phyloP scores from a whole-genome alignment of 2,113 vertebrate genomes.

The Brachypodius melanocephalos region DNA sequence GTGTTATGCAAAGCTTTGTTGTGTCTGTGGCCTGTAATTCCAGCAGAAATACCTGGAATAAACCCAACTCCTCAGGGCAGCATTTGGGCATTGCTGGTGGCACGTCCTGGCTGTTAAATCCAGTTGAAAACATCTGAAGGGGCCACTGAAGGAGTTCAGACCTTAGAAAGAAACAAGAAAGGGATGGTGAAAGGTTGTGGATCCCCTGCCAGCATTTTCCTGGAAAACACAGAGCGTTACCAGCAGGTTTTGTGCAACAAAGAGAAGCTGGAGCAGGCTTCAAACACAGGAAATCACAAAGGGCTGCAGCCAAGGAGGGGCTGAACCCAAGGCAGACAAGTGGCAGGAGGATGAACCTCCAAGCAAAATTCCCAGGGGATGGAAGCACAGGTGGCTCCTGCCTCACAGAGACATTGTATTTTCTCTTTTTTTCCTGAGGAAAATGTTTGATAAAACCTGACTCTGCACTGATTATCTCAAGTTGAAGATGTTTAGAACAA shows the following conservation, averaged over 20 bases:
- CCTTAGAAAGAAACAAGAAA: background rate
- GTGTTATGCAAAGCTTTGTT: background rate
- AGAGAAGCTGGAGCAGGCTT: background rate
- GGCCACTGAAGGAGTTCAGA: background rate
- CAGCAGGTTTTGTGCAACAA: background rate
- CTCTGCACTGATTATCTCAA: background rate
- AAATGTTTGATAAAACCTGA: background rate
- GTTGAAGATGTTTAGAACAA: background rate
- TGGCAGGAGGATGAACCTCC: background rate
- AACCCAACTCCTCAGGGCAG: background rate
- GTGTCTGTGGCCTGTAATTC: background rate
- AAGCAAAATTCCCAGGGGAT: background rate
- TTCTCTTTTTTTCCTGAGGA: background rate
- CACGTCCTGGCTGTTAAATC: background rate
- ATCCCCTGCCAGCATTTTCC: background rate
- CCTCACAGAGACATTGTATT: background rate
- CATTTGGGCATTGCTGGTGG: background rate
- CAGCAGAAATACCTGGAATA: background rate
- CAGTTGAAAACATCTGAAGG: background rate
- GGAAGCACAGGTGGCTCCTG: background rate
- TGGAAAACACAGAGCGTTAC: background rate
- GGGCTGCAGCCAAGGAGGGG: background rate
- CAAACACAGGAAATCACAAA: background rate
- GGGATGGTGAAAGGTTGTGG: background rate
- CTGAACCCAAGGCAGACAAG: background rate